Evolutionary conservation across 2,888 invertebrate species (phyloP).

Genomic region (Sarcophaga caerulescens): DNA sequence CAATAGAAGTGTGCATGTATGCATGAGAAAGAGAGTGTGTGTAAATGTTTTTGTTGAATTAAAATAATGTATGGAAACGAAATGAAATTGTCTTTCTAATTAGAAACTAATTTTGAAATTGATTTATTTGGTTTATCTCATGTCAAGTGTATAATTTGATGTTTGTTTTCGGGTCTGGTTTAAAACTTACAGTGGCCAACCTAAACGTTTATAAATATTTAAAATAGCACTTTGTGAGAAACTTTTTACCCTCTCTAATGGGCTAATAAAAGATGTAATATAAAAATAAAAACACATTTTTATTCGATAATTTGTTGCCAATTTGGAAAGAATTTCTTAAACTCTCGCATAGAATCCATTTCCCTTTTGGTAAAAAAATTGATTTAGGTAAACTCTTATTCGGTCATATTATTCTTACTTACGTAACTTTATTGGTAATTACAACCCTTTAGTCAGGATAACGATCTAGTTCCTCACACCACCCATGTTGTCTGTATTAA

Average conservation of each 20-base stretch:
- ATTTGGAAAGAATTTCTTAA: background rate
- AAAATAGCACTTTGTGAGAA: background rate
- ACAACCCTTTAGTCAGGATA: too few species aligned
- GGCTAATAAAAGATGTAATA: background rate
- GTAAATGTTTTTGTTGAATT: conserved; percentile 14
- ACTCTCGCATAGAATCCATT: too few species aligned
- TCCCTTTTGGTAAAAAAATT: background rate
- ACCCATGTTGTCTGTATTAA: too few species aligned
- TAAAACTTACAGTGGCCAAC: background rate
- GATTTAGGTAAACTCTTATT: background rate
- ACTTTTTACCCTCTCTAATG: background rate
- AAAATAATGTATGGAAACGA: conserved; percentile 34
- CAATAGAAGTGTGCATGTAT: background rate
- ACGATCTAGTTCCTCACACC: too few species aligned
- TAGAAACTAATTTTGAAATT: conserved; percentile 68
- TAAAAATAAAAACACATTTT: background rate
- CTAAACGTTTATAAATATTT: background rate
- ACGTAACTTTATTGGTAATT: background rate
- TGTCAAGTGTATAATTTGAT: conserved; percentile 54
- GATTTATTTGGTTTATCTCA: conserved; percentile 63
- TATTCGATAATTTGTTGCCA: background rate
- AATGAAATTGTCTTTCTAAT: conserved; percentile 62
- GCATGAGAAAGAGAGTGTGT: background rate
- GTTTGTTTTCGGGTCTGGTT: background rate
- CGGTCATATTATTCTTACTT: background rate